Base-by-base conservation (phyloP, 2,888 invertebrate genomes). In the Philopedon plagiatum region DNA sequence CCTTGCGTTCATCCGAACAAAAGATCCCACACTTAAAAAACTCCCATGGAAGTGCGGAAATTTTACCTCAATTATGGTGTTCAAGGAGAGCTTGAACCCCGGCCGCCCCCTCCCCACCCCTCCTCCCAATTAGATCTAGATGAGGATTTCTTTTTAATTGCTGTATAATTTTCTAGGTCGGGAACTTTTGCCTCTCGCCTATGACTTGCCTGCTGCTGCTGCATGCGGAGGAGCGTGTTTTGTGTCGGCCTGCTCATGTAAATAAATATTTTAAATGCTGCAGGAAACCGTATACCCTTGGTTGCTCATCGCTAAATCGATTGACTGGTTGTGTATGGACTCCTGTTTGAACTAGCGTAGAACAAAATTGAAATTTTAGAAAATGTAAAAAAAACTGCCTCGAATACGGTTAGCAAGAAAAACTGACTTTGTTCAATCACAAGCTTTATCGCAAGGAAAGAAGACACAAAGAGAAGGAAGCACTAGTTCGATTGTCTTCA, bases 61-160 rank as follows among this genome's bases (percentile, higher is more conserved):
- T 79, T 82, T 81, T 80, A 79, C 79, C 79, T 79, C 79, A 79
- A 79, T 80, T 80, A 81, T 80, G 76, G 77, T 80, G 80, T 76
- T 81, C 82, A 81, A 82, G 82, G 81, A 82, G 81, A 81, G 80
- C 79, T 81, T 80, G 81, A 82, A 81, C 81, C 78, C 78, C 73
- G 75, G 74, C 54, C 63, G 19, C 62, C 49, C 58, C 58, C 26
- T 54, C 64, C 54, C 34, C 21, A 5, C 34, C 60, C 32, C 46
- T 29, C 57, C 62, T 37, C 44, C 49, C 41, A 62, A 67, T 63
- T 75, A 64, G 69, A 64, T 68, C 72, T 69, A 70, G 72, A 66
- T 60, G 67, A 67, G 73, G 67, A 75, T 68, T 75, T 75, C 71
- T 73, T 75, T 73, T 71, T 74, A 71, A 71, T 73, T 71, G 57